Base-by-base conservation (phyloP, 2,113 vertebrate genomes). In the Salvelinus alpinus region DNA sequence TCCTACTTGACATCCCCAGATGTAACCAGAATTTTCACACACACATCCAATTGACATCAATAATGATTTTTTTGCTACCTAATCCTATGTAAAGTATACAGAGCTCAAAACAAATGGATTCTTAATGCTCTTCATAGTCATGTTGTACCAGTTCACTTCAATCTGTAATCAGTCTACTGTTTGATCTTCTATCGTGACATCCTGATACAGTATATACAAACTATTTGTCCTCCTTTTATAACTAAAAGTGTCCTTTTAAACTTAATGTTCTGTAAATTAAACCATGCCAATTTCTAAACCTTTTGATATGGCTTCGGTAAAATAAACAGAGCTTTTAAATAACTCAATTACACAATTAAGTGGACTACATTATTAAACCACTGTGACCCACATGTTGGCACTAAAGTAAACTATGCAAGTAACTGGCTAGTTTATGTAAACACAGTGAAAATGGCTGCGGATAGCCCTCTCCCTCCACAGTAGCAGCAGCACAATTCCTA, bases 391-490 rank as follows among this genome's bases (percentile, higher is more conserved):
- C 80, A 91, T 91, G 91, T 88, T 90, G 86, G 86, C 81, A 80
- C 79, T 74, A 84, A 88, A 84, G 86, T 83, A 89, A 91, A 91
- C 88, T 80, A n/a, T 86, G 80, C 81, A 78, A 88, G 76, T 74
- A 89, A 89, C 88, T 85, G 84, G 82, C 80, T 82, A 91, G 84
- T 89, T 92, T 75, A 79, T 91, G 80, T 91, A 92, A 91, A 94
- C 87, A 90, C 57, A 38, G 77, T 60, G 70, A 78, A 89, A 81
- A 89, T 84, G 71, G 78, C 82, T 85, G 81, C n/a, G 66, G 71
- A 82, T 85, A 82, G 81, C 80, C 84, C 48, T 67, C 27, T 24
- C 78, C 81, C 71, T 83, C 75, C 60, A 84, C 84, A 86, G 91
- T 88, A 91, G 91, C 86, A 86, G 87, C 75, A 86, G 83, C 75